These are phyloP conservation scores for Pseudopipra pipra DNA, from an alignment of 2,113 vertebrate species.

Conservation along the genomic window DNA sequence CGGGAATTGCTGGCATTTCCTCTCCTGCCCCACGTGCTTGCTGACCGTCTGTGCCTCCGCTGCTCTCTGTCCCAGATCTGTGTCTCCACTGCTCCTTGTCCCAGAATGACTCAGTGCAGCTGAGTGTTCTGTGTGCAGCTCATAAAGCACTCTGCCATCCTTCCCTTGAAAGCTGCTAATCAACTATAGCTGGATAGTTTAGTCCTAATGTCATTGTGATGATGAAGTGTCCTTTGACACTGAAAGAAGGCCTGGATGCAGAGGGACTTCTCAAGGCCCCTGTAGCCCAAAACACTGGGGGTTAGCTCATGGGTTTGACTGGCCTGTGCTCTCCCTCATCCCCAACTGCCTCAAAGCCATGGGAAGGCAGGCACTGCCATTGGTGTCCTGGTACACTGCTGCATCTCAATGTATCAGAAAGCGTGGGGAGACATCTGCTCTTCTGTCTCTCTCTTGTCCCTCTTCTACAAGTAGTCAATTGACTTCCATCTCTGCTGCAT, in stretches of 20 bases:
- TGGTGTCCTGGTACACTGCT: rapidly evolving
- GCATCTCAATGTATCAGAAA: neutral
- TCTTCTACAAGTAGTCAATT: neutral
- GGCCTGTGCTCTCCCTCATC: neutral
- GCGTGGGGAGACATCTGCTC: neutral
- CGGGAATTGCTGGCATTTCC: rapidly evolving
- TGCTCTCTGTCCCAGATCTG: neutral
- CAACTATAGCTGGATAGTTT: neutral
- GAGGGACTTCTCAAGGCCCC: neutral
- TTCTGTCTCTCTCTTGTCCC: neutral
- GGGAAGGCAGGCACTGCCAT: neutral
- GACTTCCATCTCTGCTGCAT: neutral
- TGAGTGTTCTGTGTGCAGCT: neutral
- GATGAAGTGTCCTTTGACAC: neutral
- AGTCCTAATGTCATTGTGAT: neutral
- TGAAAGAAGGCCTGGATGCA: neutral
- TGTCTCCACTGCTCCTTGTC: neutral
- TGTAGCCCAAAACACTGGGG: neutral
- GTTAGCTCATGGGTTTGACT: no score
- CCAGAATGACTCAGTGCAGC: neutral
- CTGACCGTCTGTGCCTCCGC: neutral
- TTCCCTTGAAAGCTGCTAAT: neutral
- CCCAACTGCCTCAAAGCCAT: neutral
- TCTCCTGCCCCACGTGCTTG: neutral
- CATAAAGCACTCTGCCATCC: neutral